Percentiles rank a stretch among this genome's conserved stretches.
Conservation (phyloP, 2,797 vertebrate species). For the Pangasius sanitwongsei region DNA sequence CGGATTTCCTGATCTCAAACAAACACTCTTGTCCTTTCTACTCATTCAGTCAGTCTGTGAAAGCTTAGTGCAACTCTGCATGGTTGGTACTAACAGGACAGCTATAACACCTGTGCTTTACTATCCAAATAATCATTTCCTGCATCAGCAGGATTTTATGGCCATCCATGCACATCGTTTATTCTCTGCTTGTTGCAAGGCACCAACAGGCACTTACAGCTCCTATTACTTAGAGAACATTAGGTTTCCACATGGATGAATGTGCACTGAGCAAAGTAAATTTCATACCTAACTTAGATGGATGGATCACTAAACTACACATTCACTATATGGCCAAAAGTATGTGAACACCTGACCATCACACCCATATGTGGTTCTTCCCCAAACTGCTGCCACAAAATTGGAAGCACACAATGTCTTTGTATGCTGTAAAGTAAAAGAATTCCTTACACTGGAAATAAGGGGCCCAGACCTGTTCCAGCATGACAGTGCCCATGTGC, state of each 20-base stretch:
- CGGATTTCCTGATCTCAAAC: neutral
- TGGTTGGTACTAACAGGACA: neutral
- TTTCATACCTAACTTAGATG: conserved; percentile 36
- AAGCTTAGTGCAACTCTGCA: conserved; percentile 21
- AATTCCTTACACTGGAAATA: neutral
- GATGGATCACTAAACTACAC: neutral
- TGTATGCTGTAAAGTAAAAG: neutral
- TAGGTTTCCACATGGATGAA: conserved; percentile 47
- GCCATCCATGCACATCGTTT: conserved; percentile 53
- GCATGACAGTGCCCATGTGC: neutral
- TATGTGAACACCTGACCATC: neutral
- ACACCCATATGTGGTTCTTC: neutral
- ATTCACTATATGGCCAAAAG: neutral
- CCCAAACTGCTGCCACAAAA: neutral
- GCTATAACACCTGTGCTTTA: conserved; percentile 51
- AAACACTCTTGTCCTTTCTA: neutral
- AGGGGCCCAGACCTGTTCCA: neutral
- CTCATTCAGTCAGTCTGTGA: conserved; percentile 8
- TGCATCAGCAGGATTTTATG: conserved; percentile 61
- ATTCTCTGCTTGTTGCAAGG: conserved; percentile 47
- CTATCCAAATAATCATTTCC: conserved; percentile 61
- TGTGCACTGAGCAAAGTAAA: conserved; percentile 53
- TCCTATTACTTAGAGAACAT: conserved; percentile 67
- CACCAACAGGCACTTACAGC: conserved; percentile 55
- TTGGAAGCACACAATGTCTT: neutral